Base-by-base conservation (phyloP, 1,140 invertebrate species). In the Rhopalosiphum maidis region DNA sequence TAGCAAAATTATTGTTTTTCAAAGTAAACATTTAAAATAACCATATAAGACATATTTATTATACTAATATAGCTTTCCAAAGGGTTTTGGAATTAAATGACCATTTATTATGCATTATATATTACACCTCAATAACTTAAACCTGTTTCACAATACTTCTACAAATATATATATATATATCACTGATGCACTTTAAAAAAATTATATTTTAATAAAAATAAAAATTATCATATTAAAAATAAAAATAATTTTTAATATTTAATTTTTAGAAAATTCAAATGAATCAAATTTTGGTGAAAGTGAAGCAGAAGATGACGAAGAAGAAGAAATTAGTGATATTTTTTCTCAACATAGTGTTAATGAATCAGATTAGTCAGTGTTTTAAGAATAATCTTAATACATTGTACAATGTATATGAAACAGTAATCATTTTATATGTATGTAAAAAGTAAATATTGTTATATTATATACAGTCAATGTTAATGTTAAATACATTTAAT, bases 241-340 rank as follows among this genome's bases (percentile, higher is more conserved):
- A 85, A 43, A 11, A 68, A 68, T 8, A 68, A 68, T 25, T 6
- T 25, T 25, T 68, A n/a, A 85, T 91, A 5, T 60, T 54, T 92
- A 6, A 21, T 22, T 93, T 93, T 93, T 55, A 93, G 91, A 93
- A 55, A 93, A 93, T 43, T 93, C 91, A 82, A 93, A 93, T n/a
- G 91, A 93, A 85, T 93, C 91, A 93, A 93, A 93, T 85, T 93
- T 93, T 41, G 77, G 23, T n/a, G 91, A 93, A 54, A 93, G 91
- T 37, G 90, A 91, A 48, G 60, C 30, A 77, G 60, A 77, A 77
- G 60, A 68, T n/a, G 60, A 91, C 51, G 90, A 90, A 90, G 89
- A 91, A 82, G 91, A 92, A 93, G 91, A 93, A 93, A 93, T 93
- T 30, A 93, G 82, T 83, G 91, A 93, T 51, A 85, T 93, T 55